A percentile compares a stretch with the other conserved stretches of the same genome.
Conservation (phyloP, 2,888 invertebrate genomes). For the Euclidia mi region DNA sequence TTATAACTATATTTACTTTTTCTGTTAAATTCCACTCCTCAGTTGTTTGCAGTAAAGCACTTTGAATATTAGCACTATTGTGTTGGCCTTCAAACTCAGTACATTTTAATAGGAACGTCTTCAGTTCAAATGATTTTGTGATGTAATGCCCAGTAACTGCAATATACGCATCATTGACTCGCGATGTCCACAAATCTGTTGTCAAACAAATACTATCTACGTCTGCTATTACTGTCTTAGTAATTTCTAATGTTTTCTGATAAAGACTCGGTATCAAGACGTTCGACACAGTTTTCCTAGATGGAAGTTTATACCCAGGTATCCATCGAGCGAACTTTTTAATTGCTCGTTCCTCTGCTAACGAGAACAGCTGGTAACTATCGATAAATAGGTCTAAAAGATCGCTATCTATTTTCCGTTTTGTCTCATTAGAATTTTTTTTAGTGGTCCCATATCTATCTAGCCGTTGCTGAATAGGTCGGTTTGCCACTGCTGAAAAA, state of each 20-base stretch:
- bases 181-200: constrained; percentile 8
- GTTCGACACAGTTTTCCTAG: constrained; percentile 6
- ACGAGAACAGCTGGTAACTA: constrained; percentile 35
- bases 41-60: background rate
- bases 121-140: background rate
- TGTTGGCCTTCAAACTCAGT: background rate
- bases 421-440: background rate
- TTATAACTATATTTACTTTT: constrained; percentile 17
- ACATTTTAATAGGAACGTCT: constrained; percentile 7
- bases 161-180: constrained; percentile 3
- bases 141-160: constrained; percentile 8
- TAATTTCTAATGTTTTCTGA: no score
- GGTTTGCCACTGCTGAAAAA: no score
- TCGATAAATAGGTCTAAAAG: constrained; percentile 31
- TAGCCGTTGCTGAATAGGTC: background rate
- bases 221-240: no score
- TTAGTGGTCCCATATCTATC: background rate
- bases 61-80: constrained; percentile 1
- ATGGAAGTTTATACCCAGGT: no score
- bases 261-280: constrained; percentile 1
- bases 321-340: constrained; percentile 16
- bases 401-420: constrained; percentile 31
- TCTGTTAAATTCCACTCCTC: background rate
- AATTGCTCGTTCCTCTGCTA: constrained; percentile 38
- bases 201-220: background rate